Evolutionary conservation across 2,797 vertebrate species (phyloP).

Genomic region (Spinus olivaceus): DNA sequence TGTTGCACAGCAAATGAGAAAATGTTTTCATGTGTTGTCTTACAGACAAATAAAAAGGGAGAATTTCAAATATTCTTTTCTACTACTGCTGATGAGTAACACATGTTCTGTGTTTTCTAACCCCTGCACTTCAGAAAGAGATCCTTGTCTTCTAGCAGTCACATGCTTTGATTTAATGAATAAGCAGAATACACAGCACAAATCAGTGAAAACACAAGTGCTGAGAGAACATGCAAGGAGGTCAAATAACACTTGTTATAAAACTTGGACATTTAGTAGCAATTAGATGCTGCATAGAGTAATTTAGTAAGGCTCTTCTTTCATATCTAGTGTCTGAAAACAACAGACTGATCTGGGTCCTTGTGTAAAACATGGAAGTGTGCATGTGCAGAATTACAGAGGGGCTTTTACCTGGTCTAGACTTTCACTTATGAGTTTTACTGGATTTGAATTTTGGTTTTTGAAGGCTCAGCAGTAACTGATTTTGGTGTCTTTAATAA

Average conservation of each 20-base stretch:
- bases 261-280: background rate
- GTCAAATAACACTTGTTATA: background rate
- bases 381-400: background rate
- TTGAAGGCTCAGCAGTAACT: background rate
- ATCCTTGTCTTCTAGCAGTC: conserved; percentile 15
- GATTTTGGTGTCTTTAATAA: background rate
- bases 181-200: background rate
- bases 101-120: conserved; percentile 63
- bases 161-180: background rate
- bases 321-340: background rate
- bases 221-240: background rate
- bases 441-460: background rate
- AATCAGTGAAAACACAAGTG: background rate
- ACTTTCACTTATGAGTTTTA: background rate
- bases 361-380: background rate
- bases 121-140: conserved; percentile 28
- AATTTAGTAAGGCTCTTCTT: background rate
- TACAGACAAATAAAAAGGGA: conserved; percentile 29
- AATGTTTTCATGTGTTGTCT: conserved; percentile 56
- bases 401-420: background rate
- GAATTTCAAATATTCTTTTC: conserved; percentile 49
- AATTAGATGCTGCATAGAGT: background rate
- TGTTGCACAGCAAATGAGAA: conserved; percentile 49
- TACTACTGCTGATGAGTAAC: conserved; percentile 61
- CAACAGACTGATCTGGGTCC: background rate